These are phyloP conservation scores for Styela clava DNA, from an alignment of 23 tunicate genomes.

Conservation along the genomic window DNA sequence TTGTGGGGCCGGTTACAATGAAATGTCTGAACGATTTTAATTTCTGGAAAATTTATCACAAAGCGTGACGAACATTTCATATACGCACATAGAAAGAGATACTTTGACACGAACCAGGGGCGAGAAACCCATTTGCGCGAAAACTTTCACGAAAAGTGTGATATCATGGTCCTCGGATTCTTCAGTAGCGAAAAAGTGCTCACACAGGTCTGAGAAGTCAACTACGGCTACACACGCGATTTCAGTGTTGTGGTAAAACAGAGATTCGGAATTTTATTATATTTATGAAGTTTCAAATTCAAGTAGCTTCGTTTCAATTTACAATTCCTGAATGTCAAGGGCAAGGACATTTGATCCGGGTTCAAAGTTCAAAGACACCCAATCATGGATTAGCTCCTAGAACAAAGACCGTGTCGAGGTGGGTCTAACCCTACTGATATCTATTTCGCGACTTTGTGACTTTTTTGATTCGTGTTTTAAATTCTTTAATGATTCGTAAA, in stretches of 20 bases:
- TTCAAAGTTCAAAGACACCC: neutral
- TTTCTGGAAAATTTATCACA: too few relatives aligned
- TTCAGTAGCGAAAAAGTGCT: neutral
- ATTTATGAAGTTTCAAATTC: neutral
- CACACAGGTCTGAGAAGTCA: neutral
- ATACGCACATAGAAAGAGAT: too few relatives aligned
- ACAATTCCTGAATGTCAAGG: neutral
- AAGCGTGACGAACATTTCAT: too few relatives aligned
- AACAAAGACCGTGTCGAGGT: neutral
- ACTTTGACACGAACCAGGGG: too few relatives aligned
- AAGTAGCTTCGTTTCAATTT: neutral
- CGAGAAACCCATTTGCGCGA: too few relatives aligned
- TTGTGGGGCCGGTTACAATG: too few relatives aligned
- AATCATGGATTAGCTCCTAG: neutral
- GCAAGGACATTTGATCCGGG: neutral
- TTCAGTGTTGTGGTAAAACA: neutral
- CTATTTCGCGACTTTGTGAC: neutral
- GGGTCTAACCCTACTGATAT: neutral
- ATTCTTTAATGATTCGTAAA: neutral
- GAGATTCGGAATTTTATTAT: neutral
- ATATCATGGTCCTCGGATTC: too few relatives aligned
- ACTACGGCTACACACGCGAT: neutral
- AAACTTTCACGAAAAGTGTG: too few relatives aligned
- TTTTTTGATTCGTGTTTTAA: neutral
- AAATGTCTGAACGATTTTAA: too few relatives aligned